phyloP scores from a whole-genome alignment of 2,113 vertebrate genomes.

The Polypterus senegalus region DNA sequence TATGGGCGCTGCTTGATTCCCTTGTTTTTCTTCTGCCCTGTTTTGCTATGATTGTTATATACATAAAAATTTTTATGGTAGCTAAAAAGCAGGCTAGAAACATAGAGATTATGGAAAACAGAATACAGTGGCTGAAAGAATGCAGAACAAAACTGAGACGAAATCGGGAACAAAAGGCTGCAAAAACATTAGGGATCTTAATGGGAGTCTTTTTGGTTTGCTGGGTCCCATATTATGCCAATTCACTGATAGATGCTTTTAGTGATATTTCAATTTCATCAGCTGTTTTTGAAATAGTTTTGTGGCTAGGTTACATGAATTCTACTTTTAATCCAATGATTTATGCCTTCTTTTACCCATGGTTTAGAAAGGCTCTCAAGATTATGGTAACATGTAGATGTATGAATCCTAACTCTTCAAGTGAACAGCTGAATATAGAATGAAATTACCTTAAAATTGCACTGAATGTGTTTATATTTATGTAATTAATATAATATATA shows the following conservation, averaged over 20 bases:
- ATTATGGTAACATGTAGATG: conserved; percentile 16
- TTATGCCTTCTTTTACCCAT: conserved; percentile 27
- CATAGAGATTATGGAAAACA: too few species aligned
- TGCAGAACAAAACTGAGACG: conserved; percentile 18
- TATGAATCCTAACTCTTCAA: conserved; percentile 18
- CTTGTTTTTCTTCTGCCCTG: conserved; percentile 15
- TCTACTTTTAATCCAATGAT: conserved; percentile 21
- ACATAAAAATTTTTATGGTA: too few species aligned
- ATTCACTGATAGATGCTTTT: conserved; percentile 20
- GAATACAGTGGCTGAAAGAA: not conserved
- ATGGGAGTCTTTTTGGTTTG: conserved; percentile 20
- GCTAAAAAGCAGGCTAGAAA: too few species aligned
- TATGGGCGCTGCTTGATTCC: conserved; percentile 17
- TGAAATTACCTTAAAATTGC: too few species aligned
- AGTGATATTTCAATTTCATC: conserved; percentile 18
- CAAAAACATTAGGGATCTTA: conserved; percentile 10
- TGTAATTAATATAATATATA: too few species aligned
- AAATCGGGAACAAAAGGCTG: conserved; percentile 21
- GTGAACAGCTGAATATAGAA: too few species aligned
- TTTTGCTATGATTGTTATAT: not conserved
- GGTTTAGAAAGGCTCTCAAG: conserved; percentile 25
- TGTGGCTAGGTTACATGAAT: conserved; percentile 21
- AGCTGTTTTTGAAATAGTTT: conserved; percentile 22
- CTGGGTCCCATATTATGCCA: conserved; percentile 11
- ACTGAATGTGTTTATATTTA: too few species aligned